A percentile compares a stretch with the other conserved stretches of the same genome.
phyloP scores from a whole-genome alignment of 1,140 invertebrate genomes.

The Tetragnatha versicolor region DNA sequence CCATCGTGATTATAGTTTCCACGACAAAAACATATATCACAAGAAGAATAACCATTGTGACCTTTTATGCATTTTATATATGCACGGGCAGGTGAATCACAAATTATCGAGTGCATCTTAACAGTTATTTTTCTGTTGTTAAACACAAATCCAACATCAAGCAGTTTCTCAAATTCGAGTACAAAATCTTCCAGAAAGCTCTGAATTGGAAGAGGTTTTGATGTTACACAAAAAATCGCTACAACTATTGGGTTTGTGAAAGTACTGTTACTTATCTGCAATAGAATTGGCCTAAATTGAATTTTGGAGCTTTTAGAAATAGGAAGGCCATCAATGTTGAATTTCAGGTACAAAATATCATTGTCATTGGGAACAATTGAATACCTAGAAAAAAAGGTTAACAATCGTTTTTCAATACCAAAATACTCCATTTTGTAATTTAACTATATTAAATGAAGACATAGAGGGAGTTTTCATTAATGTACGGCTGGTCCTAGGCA shows the following conservation, averaged over 20 bases:
- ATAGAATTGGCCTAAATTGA: constrained; percentile 59
- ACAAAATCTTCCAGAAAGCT: neutral
- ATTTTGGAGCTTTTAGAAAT: neutral
- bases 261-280: neutral
- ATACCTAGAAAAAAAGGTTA: too few relatives aligned
- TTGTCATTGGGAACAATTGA: neutral
- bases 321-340: constrained; percentile 5
- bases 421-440: neutral
- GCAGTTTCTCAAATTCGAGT: neutral
- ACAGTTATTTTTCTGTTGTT: constrained; percentile 39
- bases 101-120: constrained; percentile 9
- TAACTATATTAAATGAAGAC: neutral
- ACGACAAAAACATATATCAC: neutral
- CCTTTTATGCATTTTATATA: neutral
- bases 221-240: neutral
- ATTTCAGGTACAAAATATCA: neutral
- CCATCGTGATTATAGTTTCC: neutral
- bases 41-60: neutral
- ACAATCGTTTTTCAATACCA: neutral
- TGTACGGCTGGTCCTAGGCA: neutral
- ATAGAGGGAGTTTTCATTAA: neutral
- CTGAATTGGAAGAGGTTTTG: neutral
- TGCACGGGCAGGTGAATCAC: constrained; percentile 61
- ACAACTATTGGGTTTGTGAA: neutral
- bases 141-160: neutral